Conservation (phyloP, 2,797 vertebrate genomes). For the Myoxocephalus aenaeus region DNA sequence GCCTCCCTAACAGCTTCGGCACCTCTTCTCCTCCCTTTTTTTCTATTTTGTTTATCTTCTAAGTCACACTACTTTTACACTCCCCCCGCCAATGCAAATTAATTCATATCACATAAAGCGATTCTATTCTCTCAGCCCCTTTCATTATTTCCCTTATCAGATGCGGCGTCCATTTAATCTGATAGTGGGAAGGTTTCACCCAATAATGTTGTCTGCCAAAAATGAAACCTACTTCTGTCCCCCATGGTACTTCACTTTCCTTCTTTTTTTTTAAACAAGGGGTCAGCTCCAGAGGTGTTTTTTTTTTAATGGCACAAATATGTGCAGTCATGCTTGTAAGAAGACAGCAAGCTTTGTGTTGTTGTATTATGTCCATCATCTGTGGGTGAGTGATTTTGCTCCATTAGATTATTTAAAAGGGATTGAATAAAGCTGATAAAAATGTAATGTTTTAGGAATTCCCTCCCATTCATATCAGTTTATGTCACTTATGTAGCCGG, state of each 20-base stretch:
- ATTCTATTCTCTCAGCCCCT: constrained; percentile 58
- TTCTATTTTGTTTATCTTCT: constrained; percentile 56
- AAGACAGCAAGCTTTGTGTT: constrained; percentile 9
- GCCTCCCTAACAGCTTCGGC: constrained; percentile 24
- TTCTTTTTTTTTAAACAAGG: constrained; percentile 13
- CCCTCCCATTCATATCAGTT: constrained; percentile 40
- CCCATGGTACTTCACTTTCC: constrained; percentile 38
- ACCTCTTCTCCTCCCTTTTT: constrained; percentile 18
- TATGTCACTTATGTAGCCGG: constrained; percentile 34
- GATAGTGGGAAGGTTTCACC: constrained; percentile 59
- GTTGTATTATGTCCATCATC: constrained; percentile 19
- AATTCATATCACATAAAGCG: constrained; percentile 69
- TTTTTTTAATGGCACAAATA: constrained; percentile 27
- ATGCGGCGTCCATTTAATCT: constrained; percentile 71
- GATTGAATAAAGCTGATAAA: constrained; percentile 20
- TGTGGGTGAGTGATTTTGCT: constrained; percentile 2
- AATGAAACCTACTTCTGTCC: constrained; percentile 39
- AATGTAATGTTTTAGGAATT: not conserved
- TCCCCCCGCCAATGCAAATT: constrained; percentile 66
- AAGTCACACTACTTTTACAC: constrained; percentile 51
- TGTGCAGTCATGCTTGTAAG: constrained; percentile 54
- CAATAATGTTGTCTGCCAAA: constrained; percentile 47
- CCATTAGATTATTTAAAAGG: constrained; percentile 27
- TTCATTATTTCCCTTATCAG: constrained; percentile 64
- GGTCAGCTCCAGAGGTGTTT: constrained; percentile 43